Evolutionary conservation across 2,113 vertebrate genomes (phyloP).

Genomic region (Myrmecobius fasciatus): DNA sequence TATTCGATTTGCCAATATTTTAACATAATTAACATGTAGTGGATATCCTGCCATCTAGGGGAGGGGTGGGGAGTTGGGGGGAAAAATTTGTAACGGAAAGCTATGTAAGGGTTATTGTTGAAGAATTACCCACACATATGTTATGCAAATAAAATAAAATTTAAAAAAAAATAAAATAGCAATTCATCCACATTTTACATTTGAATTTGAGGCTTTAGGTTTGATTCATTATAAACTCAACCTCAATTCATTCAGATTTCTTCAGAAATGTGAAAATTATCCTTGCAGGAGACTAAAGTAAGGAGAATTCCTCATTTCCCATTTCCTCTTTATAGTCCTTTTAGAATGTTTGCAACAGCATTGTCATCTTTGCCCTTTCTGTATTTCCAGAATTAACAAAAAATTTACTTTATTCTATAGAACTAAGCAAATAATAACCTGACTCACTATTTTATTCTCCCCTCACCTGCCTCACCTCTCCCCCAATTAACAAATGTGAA

Average conservation of each 20-base stretch:
- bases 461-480: background rate
- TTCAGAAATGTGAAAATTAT: background rate
- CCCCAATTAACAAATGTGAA: conserved; percentile 13
- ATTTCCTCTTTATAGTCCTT: background rate
- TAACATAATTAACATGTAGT: too few species aligned
- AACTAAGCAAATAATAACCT: background rate
- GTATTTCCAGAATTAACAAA: conserved; percentile 2
- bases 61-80: too few species aligned
- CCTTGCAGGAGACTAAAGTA: background rate
- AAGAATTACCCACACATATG: too few species aligned
- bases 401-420: background rate
- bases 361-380: background rate
- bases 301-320: background rate
- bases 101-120: too few species aligned
- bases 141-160: too few species aligned
- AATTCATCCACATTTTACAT: background rate
- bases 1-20: too few species aligned
- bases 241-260: background rate
- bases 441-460: background rate
- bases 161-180: background rate
- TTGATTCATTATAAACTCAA: background rate
- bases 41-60: too few species aligned
- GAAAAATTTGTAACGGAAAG: too few species aligned
- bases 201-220: background rate
- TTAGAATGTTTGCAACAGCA: background rate